Evolutionary conservation across 2,888 invertebrate genomes (phyloP).

Genomic region (Herminia tarsipennalis): DNA sequence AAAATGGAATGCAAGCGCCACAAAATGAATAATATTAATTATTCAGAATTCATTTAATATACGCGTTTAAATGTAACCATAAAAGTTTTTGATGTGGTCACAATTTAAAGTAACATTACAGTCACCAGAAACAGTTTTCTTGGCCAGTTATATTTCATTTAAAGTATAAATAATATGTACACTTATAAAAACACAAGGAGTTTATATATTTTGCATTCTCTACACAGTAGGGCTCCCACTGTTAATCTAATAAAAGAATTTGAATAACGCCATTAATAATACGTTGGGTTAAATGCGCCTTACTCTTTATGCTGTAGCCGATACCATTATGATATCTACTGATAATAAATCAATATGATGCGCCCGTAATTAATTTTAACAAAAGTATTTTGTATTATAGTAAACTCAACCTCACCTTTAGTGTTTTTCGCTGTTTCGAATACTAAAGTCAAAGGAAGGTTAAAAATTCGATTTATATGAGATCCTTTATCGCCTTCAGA

Average conservation of each 20-base stretch:
- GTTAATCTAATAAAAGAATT: conserved; percentile 82
- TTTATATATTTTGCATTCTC: conserved; percentile 65
- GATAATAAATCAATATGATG: conserved; percentile 53
- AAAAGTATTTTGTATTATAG: conserved; percentile 9
- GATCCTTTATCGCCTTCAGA: not conserved
- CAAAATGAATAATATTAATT: too few species aligned
- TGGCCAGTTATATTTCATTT: conserved; percentile 30
- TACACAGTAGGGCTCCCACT: conserved; percentile 72
- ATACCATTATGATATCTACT: conserved; percentile 46
- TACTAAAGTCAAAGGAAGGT: conserved; percentile 10
- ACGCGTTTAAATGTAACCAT: conserved; percentile 11
- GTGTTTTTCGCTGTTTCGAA: not conserved
- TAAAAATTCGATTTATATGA: conserved; percentile 1
- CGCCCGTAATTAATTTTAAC: conserved; percentile 41
- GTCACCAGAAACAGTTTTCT: conserved; percentile 20
- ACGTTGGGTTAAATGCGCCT: conserved; percentile 42
- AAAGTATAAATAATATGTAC: conserved; percentile 30
- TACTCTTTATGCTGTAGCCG: conserved; percentile 44
- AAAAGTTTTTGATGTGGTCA: conserved; percentile 18
- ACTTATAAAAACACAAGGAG: conserved; percentile 41
- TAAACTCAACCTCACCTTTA: conserved; percentile 2
- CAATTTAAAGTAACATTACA: conserved; percentile 17
- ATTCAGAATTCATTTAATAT: not conserved
- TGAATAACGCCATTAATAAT: conserved; percentile 80
- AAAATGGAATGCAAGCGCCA: too few species aligned